These are phyloP conservation scores for Premnoplex brunnescens DNA, from an alignment of 2,797 vertebrate genomes.

Conservation along the genomic window DNA sequence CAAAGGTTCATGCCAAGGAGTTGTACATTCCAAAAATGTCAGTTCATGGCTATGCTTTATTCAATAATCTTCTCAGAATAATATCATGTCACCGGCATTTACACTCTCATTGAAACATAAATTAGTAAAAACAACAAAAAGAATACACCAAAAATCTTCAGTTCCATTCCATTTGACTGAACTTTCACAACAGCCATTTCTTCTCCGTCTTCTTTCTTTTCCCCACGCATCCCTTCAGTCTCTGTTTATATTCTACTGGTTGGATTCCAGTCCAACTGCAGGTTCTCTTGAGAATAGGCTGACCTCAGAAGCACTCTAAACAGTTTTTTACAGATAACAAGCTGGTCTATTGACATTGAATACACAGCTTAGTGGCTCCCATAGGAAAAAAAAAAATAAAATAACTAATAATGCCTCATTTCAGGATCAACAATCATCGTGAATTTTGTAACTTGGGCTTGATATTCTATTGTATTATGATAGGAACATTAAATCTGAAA, in stretches of 20 bases:
- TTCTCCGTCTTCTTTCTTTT: neutral
- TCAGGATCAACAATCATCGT: neutral
- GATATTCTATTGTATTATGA: neutral
- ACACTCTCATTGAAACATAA: neutral
- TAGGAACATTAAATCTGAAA: neutral
- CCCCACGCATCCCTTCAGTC: rapidly evolving
- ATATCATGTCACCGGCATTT: neutral
- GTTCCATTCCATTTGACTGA: neutral
- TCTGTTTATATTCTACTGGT: neutral
- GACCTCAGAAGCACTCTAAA: neutral
- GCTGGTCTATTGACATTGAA: neutral
- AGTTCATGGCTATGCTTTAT: neutral
- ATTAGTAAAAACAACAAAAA: neutral
- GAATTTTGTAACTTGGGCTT: neutral
- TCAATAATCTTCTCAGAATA: neutral
- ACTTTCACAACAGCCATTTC: neutral
- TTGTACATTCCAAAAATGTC: neutral
- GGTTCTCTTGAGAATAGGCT: neutral
- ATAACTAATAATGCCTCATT: neutral
- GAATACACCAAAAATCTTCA: neutral
- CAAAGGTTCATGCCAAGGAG: neutral
- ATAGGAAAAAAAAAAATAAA: neutral
- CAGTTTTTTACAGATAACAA: neutral
- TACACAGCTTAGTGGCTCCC: neutral
- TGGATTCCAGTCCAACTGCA: neutral